Conservation (phyloP, 37 sponge, comb jelly and placozoan species). For the Chondrilla cf. caribensis region DNA sequence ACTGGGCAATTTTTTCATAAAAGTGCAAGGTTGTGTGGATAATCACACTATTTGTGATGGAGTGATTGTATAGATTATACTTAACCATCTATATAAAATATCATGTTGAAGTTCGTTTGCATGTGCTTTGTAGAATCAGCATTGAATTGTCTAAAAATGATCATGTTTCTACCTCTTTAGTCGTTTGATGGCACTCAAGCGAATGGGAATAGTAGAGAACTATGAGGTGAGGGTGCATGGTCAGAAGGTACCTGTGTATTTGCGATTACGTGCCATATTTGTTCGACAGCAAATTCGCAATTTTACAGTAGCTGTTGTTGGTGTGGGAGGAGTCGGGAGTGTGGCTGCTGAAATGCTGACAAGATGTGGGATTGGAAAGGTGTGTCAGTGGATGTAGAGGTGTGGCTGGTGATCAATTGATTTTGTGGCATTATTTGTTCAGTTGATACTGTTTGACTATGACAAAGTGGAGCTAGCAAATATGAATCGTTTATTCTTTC, state of each 20-base stretch:
- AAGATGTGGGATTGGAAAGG: constrained; percentile 97
- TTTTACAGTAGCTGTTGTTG: constrained; percentile 86
- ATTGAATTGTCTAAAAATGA: no score
- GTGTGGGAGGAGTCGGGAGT: constrained; percentile 97
- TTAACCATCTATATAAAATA: no score
- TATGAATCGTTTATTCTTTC: constrained; percentile 99
- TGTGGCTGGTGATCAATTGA: background rate
- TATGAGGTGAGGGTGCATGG: constrained; percentile 55
- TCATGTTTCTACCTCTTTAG: constrained; percentile 33
- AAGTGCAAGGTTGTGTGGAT: no score
- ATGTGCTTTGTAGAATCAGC: no score
- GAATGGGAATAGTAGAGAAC: constrained; percentile 94
- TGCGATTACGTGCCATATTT: background rate
- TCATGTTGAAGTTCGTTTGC: no score
- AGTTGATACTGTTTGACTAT: constrained; percentile 95
- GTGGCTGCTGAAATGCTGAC: constrained; percentile 98
- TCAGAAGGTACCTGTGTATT: background rate
- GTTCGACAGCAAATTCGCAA: constrained; percentile 59
- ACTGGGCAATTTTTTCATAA: no score
- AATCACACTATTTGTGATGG: no score
- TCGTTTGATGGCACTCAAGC: constrained; percentile 97
- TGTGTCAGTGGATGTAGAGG: constrained; percentile 23
- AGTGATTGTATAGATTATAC: no score
- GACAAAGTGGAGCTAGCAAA: constrained; percentile 99
- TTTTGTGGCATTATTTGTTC: no score